These are phyloP conservation scores for Megalopta genalis DNA, from an alignment of 1,140 invertebrate genomes.

Conservation along the genomic window DNA sequence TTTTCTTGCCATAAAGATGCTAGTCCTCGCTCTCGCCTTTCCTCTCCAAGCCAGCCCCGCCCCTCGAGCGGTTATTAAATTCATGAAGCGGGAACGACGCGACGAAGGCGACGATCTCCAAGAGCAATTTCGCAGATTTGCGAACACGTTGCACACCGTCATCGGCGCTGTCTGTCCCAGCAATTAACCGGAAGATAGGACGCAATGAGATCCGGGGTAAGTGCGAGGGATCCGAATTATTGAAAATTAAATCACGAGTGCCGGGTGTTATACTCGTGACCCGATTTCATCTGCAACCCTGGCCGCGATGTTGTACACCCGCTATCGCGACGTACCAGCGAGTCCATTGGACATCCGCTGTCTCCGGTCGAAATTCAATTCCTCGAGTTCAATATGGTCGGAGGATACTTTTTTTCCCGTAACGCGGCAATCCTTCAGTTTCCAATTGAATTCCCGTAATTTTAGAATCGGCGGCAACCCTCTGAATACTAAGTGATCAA, in stretches of 20 bases:
- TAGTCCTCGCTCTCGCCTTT: too few species aligned
- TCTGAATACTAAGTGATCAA: too few species aligned
- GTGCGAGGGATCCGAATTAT: constrained; percentile 8
- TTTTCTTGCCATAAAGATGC: too few species aligned
- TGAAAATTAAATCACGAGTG: constrained; percentile 35
- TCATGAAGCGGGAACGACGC: not conserved
- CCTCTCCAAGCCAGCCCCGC: not conserved
- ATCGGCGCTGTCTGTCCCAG: not conserved
- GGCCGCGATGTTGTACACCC: not conserved
- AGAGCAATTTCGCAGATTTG: not conserved
- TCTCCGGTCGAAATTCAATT: too few species aligned
- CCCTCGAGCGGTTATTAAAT: not conserved
- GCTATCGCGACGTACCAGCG: not conserved
- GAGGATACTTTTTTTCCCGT: too few species aligned
- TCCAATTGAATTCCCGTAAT: too few species aligned
- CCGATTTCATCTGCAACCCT: not conserved
- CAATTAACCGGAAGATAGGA: constrained; percentile 1
- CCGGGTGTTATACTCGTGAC: not conserved
- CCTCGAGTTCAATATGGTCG: too few species aligned
- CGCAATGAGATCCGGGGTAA: not conserved
- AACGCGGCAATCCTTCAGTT: too few species aligned
- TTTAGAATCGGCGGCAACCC: too few species aligned
- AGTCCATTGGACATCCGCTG: constrained; percentile 9
- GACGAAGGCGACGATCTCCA: too few species aligned
- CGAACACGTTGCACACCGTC: not conserved